Base-by-base conservation (phyloP, 2,113 vertebrate species). In the Nothobranchius kuhntae region DNA sequence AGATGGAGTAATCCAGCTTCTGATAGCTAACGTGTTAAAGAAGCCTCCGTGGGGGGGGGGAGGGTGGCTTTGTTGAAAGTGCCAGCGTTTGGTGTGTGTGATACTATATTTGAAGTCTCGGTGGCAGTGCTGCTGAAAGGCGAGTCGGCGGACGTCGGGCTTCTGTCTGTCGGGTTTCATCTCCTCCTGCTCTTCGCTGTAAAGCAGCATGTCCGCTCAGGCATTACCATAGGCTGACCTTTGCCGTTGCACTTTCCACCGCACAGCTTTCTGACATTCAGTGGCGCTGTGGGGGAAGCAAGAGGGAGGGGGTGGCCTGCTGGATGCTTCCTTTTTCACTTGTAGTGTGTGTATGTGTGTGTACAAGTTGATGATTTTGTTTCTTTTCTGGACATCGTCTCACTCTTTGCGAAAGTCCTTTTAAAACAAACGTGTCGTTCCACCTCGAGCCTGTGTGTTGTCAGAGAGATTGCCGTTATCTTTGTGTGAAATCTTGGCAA, bases 151-250 rank as follows among this genome's bases (percentile, higher is more conserved):
- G 78, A 86, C 70, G 70, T 82, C 82, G 69, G 84, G 76, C 68
- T 69, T 54, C 79, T 76, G 84, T 82, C 84, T 85, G 82, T 68
- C 52, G 69, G 77, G 72, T 80, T 85, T 87, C 68, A 73, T 83
- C 80, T 83, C 69, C 67, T 71, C 81, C 80, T 51, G 58, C 84
- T 71, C 78, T 9, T 65, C 7, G 30, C 76, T 76, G 82, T 72
- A 80, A 74, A 83, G 84, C 88, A 65, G 78, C 73, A 79, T 80
- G 87, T 86, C 86, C 81, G 75, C 84, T 73, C 65, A 82, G 82
- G 82, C 85, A 92, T 92, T 91, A 89, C 84, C 91, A 91, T 91
- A 86, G 79, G 78, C 85, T 91, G 91, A 91, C 91, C 91, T 91
- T 92, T 91, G 84, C 75, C 17, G 81, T 75, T 66, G 71, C 86